Evolutionary conservation across 2,888 invertebrate species (phyloP).

Genomic region (Lacanobia wlatinum): DNA sequence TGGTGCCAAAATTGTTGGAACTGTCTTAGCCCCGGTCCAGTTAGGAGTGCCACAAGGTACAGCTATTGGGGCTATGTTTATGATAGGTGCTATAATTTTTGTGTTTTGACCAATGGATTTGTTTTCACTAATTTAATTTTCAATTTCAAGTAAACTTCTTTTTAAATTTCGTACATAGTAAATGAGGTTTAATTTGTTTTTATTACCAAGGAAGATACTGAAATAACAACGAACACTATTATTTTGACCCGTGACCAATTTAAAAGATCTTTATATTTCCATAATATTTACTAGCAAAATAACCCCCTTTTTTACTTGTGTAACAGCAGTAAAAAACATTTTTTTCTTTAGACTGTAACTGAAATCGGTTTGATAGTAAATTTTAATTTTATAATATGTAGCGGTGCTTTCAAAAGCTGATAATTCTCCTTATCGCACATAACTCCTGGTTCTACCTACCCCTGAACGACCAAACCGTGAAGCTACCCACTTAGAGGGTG

Average conservation of each 20-base stretch:
- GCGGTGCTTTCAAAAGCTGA: background rate
- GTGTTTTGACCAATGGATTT: background rate
- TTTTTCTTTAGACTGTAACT: too few species aligned
- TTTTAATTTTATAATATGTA: too few species aligned
- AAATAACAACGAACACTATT: too few species aligned
- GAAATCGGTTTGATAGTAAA: too few species aligned
- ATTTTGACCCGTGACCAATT: background rate
- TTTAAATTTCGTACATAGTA: too few species aligned
- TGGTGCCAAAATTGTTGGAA: background rate
- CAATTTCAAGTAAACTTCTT: too few species aligned
- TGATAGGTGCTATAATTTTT: too few species aligned
- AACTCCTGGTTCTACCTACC: constrained; percentile 10
- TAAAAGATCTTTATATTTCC: background rate
- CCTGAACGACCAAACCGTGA: constrained; percentile 30
- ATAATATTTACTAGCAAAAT: background rate
- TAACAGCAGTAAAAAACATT: too few species aligned
- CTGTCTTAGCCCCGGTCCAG: background rate
- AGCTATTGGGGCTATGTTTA: too few species aligned
- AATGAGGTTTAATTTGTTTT: too few species aligned
- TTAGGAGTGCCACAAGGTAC: background rate
- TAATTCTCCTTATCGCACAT: constrained; percentile 32
- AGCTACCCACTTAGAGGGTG: constrained; percentile 36
- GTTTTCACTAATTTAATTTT: too few species aligned
- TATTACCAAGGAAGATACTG: too few species aligned
- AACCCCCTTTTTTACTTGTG: background rate